A percentile compares a stretch with the other conserved stretches of the same genome.
These are phyloP conservation scores for Parthenolecanium corni DNA, from an alignment of 2,888 invertebrate genomes.

Conservation along the genomic window DNA sequence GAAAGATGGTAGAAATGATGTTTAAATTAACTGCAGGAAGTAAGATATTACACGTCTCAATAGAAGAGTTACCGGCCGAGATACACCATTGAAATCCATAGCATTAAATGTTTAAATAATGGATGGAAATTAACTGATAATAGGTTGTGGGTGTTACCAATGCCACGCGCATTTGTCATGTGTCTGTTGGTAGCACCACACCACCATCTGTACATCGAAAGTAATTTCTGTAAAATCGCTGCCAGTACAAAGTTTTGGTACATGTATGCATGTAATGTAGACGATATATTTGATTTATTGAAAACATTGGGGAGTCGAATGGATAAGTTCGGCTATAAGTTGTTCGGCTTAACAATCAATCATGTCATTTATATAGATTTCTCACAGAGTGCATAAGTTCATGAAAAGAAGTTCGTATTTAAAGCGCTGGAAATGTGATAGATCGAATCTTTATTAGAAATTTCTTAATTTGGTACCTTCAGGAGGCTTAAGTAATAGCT, in stretches of 20 bases:
- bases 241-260: background rate
- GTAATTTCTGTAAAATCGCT: background rate
- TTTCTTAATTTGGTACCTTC: too few relatives aligned
- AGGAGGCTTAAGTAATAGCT: too few relatives aligned
- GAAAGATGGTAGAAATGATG: conserved; percentile 2
- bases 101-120: conserved; percentile 20
- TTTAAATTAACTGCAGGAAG: conserved; percentile 26
- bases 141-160: conserved; percentile 16
- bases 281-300: background rate
- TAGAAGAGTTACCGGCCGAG: background rate
- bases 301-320: too few relatives aligned
- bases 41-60: conserved; percentile 20
- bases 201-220: background rate
- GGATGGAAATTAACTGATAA: conserved; percentile 16
- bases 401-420: too few relatives aligned
- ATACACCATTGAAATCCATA: conserved; percentile 14
- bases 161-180: conserved; percentile 21
- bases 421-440: too few relatives aligned
- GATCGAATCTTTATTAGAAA: too few relatives aligned
- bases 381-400: too few relatives aligned
- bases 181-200: conserved; percentile 12
- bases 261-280: background rate
- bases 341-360: too few relatives aligned
- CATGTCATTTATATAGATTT: too few relatives aligned
- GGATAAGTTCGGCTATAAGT: too few relatives aligned